Conservation (phyloP, 2,113 vertebrate genomes). For the Okapia johnstoni region DNA sequence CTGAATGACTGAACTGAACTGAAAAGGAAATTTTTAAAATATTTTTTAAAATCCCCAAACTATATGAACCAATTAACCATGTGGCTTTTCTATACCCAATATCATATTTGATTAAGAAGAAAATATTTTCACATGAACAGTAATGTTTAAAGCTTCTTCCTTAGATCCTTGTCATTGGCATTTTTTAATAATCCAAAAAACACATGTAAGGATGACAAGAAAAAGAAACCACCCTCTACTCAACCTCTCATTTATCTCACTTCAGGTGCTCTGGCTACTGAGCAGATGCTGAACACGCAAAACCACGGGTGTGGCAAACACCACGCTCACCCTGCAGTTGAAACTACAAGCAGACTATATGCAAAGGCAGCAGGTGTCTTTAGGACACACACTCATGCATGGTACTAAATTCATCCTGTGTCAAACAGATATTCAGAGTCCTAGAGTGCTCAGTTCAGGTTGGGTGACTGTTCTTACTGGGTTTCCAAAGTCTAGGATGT, state of each 20-base stretch:
- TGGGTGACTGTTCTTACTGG: neutral
- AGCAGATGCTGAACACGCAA: neutral
- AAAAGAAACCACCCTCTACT: neutral
- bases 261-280: neutral
- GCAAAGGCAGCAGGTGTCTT: neutral
- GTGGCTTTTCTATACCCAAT: neutral
- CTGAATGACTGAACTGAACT: neutral
- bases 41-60: neutral
- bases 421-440: neutral
- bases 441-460: neutral
- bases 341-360: neutral
- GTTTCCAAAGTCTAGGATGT: neutral
- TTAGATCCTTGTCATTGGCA: neutral
- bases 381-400: neutral
- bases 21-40: neutral
- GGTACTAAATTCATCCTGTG: neutral
- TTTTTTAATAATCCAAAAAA: neutral
- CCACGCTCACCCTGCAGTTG: neutral
- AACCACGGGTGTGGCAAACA: accelerated
- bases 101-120: neutral
- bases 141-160: neutral
- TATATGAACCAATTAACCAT: neutral
- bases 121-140: neutral
- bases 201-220: neutral
- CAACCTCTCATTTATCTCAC: neutral